Base-by-base conservation (phyloP, 92 coral and sea anemone species). In the Parazoanthus darwini region DNA sequence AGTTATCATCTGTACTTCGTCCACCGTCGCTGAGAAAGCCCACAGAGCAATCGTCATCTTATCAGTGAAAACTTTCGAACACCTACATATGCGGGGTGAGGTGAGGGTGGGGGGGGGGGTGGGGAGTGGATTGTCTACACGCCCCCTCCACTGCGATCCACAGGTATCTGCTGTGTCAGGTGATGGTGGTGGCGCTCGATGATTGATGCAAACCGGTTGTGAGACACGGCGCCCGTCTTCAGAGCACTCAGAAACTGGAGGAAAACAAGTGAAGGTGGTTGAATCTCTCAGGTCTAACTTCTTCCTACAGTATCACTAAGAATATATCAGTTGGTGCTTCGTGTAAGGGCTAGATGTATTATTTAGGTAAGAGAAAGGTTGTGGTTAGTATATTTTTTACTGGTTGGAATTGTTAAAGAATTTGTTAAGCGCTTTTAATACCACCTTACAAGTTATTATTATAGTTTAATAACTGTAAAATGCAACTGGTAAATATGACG, bases 141-240 rank as follows among this genome's bases (percentile, higher is more conserved):
- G 48, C 96, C 95, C 48, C 95, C 93, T 43, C 95, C 98, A 80
- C 95, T 91, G 58, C 96, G 86, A 43, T 94, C 96, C 88, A 94
- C 96, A 37, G 97, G 94, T 42, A 91, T 91, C 63, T 90, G 90
- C 67, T 93, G 93, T 22, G 88, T 94, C 78, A 96, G 79, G 39
- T 94, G 93, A 78, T 90, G 86, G 80, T 91, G 90, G 70, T 96
- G 96, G n/a, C 97, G 95, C 29, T 96, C 94, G 39, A 96, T 90
- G 71, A 96, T 90, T 68, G 95, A 91, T 3, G 97, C 98, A 78
- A 96, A 94, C 37, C 98, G 95, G 82, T 93, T 96, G 91, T 96
- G 91, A 83, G 98, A 93, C 13, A 96, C 94, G 1, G 94, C 95
- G 58, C 98, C 98, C 9, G 92, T 96, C 84, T 93, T 94, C 25